phyloP scores from a whole-genome alignment of 2,888 invertebrate genomes.

The Ophion ellenae region DNA sequence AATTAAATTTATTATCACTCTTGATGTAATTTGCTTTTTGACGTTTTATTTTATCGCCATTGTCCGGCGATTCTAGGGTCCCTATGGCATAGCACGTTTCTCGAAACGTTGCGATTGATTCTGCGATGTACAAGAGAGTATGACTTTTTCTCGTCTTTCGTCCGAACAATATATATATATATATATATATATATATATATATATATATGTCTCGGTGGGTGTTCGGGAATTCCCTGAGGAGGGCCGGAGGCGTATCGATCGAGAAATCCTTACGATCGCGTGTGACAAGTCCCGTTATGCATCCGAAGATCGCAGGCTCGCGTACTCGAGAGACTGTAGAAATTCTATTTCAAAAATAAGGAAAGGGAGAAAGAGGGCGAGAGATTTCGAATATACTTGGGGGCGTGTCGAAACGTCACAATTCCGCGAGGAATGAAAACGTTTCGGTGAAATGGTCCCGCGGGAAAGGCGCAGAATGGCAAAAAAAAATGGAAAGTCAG shows the following conservation, averaged over 20 bases:
- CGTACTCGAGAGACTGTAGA: background rate
- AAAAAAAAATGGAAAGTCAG: constrained; percentile 17
- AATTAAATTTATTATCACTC: no score
- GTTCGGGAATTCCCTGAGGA: constrained; percentile 19
- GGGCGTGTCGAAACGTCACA: constrained; percentile 66
- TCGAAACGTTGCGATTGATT: background rate
- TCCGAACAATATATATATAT: background rate
- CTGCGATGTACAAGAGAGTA: background rate
- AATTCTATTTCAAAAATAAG: background rate
- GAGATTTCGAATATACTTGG: background rate
- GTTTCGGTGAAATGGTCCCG: constrained; percentile 13
- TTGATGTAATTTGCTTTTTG: no score
- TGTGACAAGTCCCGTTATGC: constrained; percentile 26
- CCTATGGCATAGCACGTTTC: no score
- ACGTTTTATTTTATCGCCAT: no score
- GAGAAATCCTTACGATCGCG: constrained; percentile 1
- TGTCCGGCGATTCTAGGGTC: no score
- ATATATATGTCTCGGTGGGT: background rate
- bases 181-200: background rate
- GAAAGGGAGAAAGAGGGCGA: background rate
- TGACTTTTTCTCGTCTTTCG: background rate
- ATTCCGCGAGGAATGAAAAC: constrained; percentile 30
- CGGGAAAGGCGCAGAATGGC: constrained; percentile 12
- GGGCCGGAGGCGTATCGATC: background rate
- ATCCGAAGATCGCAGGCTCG: background rate